These are phyloP conservation scores for Falco cherrug DNA, from an alignment of 2,797 vertebrate genomes.

Conservation along the genomic window DNA sequence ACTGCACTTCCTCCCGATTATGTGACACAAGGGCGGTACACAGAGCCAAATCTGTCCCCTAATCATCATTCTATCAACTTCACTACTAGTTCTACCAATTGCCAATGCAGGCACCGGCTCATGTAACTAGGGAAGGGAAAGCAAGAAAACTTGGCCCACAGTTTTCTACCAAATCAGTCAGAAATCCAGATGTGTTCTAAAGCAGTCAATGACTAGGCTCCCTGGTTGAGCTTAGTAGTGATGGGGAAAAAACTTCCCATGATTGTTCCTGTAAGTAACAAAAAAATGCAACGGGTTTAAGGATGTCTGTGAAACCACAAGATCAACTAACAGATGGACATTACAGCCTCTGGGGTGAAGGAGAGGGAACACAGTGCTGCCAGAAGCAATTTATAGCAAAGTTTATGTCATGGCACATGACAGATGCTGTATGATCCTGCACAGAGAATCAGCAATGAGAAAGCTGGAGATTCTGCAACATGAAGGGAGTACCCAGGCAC, in stretches of 20 bases:
- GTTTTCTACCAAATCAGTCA: conserved; percentile 46
- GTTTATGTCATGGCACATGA: background rate
- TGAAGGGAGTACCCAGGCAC: background rate
- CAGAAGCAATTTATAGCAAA: background rate
- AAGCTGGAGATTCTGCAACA: background rate
- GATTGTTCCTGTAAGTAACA: background rate
- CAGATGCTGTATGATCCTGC: background rate
- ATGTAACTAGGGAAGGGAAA: background rate
- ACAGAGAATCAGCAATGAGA: background rate
- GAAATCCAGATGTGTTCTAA: conserved; percentile 27
- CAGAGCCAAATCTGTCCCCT: background rate
- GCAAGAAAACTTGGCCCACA: background rate
- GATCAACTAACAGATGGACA: background rate
- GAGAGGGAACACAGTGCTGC: background rate
- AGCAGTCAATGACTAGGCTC: background rate
- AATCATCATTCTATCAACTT: background rate
- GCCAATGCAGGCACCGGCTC: background rate
- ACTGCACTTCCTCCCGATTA: background rate
- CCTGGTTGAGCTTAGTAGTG: conserved; percentile 6
- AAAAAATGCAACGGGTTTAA: background rate
- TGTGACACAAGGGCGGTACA: background rate
- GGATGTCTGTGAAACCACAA: background rate
- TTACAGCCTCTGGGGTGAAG: background rate
- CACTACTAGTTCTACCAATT: background rate
- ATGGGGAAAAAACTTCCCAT: conserved; percentile 1